A percentile compares a stretch with the other conserved stretches of the same genome.
phyloP scores from a whole-genome alignment of 2,888 invertebrate species.

The Plagodis pulveraria region DNA sequence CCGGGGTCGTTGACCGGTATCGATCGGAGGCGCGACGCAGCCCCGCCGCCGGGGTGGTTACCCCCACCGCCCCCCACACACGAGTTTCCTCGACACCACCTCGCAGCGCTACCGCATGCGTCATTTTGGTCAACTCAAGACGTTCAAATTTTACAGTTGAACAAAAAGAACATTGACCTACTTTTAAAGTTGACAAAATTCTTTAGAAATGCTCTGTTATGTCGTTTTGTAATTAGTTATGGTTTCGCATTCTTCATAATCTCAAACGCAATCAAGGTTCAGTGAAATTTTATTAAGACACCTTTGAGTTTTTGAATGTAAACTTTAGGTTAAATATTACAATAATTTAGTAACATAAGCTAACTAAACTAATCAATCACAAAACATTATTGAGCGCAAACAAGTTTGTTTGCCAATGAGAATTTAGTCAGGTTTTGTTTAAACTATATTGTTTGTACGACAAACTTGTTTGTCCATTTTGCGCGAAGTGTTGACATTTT shows the following conservation, averaged over 20 bases:
- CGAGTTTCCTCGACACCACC: constrained; percentile 60
- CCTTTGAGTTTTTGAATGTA: not conserved
- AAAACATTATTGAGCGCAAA: constrained; percentile 8
- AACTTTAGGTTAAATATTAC: not conserved
- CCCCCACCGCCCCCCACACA: constrained; percentile 57
- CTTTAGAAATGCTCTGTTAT: constrained; percentile 2
- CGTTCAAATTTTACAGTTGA: constrained; percentile 35
- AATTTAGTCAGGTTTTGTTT: constrained; percentile 17
- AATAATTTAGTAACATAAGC: not conserved
- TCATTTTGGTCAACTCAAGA: constrained; percentile 65
- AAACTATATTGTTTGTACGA: constrained; percentile 44
- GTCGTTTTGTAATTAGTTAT: constrained; percentile 17
- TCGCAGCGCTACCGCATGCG: constrained; percentile 72
- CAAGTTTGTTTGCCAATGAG: constrained; percentile 15
- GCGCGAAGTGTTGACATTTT: constrained; percentile 52
- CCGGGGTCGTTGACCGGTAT: constrained; percentile 81
- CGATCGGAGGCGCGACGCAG: constrained; percentile 74
- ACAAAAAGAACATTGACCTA: constrained; percentile 41
- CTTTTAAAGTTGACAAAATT: constrained; percentile 25
- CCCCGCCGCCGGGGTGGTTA: constrained; percentile 63
- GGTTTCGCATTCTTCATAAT: constrained; percentile 7
- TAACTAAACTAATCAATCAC: constrained; percentile 5
- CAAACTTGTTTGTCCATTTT: constrained; percentile 50
- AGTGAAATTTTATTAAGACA: too few relatives aligned
- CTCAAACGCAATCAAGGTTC: not conserved